Evolutionary conservation across 2,888 invertebrate genomes (phyloP), one percentile per base, ranked within the genome.

Genomic region (Drosophila pseudotalamancana): DNA sequence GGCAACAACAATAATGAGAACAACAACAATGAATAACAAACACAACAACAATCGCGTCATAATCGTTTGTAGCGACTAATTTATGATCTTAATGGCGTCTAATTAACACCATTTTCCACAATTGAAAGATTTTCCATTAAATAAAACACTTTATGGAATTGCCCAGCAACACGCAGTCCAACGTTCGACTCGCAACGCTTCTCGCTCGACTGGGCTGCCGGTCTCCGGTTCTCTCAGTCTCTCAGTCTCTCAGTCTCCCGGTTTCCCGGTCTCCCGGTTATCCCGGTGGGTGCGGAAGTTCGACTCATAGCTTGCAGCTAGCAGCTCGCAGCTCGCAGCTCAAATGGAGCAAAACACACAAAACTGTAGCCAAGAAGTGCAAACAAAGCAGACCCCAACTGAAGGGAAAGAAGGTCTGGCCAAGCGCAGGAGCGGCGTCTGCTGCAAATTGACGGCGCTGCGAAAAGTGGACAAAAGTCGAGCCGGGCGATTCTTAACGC

Each of bases 51-150:
- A 82, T 74, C 74, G 83, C 82, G 71, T 83, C 82, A 86, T 87
- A 86, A 86, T 80, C 80, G 83, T 85, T 87, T 87, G 87, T 77
- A 75, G 83, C 81, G 78, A 86, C 86, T 86, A 86, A 86, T 87
- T 86, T 86, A 86, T 86, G 87, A 85, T 75, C 83, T 83, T 83
- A 87, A 86, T 87, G 87, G 85, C 74, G 69, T 69, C 87, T 86
- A 87, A 86, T 86, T 86, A 87, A 85, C 86, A 86, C 86, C 78
- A 77, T 87, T 85, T 83, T 87, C 86, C 77, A 80, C 87, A 82
- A 86, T 86, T 86, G 87, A 87, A 87, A 85, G 85, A 87, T 87
- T 86, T 86, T 87, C 80, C 82, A 86, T 86, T 87, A 87, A 87
- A 87, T 86, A 79, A 87, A 86, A 85, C 86, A 86, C 87, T 86